Base-by-base conservation (phyloP, 2,888 invertebrate genomes). In the Tinea semifulvella region DNA sequence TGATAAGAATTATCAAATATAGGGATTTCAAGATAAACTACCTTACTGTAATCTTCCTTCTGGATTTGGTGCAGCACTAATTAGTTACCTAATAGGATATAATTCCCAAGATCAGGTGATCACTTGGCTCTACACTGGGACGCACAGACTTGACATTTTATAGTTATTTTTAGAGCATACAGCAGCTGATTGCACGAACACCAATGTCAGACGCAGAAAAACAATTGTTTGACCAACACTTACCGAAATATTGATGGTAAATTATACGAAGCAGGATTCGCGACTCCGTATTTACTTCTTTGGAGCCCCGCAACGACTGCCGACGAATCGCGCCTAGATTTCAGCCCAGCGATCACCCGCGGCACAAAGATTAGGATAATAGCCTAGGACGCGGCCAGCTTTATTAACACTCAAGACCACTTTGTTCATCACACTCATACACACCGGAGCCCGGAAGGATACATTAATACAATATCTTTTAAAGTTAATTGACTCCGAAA, bases 251-350 rank as follows among this genome's bases (percentile, higher is more conserved):
- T 68, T 76, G 76, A 55, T 73, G 73, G 67, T 72, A 71, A 72
- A 80, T 80, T 76, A 76, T 77, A 70, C 70, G 76, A 61, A 68
- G 68, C 62, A 70, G 68, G 68, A 71, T 71, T 65, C 64, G 69
- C 71, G 73, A 69, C 79, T 80, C 80, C 80, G 80, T 80, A 79
- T 72, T 80, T 77, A 69, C 80, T 72, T 74, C 76, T 75, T 71
- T 71, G 67, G 69, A 70, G 69, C 71, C 76, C 46, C 73, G 71
- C 74, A 63, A 56, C 75, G 69, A 79, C 77, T 79, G 45, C 66
- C 65, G 65, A 64, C 70, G 69, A 66, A 65, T 62, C 62, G 71
- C 65, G 64, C 64, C 71, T 70, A 66, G 74, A 62, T 7, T 18
- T 18, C 36, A 74, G 20, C 75, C 76, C 76, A 72, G 61, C 57